phyloP scores from a whole-genome alignment of 64 coral and sea anemone genomes.

The Actinia tenebrosa region DNA sequence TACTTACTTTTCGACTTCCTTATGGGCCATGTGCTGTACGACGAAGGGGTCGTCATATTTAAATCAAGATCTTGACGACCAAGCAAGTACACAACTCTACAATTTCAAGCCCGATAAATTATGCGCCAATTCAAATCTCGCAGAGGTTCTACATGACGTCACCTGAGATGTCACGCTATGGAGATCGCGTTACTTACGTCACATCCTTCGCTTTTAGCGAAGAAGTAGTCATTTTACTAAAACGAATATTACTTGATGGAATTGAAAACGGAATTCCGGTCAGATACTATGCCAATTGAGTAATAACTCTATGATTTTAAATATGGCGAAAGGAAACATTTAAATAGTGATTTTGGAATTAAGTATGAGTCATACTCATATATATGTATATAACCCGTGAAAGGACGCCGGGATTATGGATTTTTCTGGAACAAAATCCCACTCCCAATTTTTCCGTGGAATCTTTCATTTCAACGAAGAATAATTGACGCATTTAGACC shows the following conservation, averaged over 20 bases:
- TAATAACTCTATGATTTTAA: not conserved
- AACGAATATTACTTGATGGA: not conserved
- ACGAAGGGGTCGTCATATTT: not conserved
- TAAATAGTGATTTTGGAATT: not conserved
- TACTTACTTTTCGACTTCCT: conserved; percentile 22
- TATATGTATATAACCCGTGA: not conserved
- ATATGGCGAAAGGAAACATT: not conserved
- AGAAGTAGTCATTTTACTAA: not conserved
- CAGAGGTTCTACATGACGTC: not conserved
- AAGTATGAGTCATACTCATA: not conserved
- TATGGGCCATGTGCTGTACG: conserved; percentile 25
- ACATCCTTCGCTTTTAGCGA: not conserved
- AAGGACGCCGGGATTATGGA: not conserved
- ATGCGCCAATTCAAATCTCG: conserved; percentile 2
- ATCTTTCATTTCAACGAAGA: too few species aligned
- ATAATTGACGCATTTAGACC: too few species aligned
- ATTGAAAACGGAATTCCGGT: not conserved
- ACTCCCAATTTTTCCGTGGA: not conserved
- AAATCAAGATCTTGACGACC: conserved; percentile 22
- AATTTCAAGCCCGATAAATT: conserved; percentile 10
- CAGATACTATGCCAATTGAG: not conserved
- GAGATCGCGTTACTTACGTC: not conserved
- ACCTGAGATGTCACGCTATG: not conserved
- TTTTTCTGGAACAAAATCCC: not conserved
- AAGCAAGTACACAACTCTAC: not conserved